Conservation (phyloP, 2,797 vertebrate genomes). For the Kryptolebias ocellatus region DNA sequence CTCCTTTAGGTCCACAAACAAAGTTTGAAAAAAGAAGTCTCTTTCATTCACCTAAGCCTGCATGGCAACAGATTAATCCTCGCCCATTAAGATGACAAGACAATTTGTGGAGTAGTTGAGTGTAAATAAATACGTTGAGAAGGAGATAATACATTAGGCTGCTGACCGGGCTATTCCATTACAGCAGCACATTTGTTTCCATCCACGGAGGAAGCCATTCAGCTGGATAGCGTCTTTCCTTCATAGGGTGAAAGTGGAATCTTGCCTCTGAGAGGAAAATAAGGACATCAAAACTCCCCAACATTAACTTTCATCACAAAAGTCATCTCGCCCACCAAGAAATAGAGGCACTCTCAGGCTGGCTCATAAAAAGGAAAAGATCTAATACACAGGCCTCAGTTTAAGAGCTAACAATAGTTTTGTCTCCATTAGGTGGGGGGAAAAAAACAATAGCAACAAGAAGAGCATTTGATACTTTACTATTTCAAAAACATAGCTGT, state of each 20-base stretch:
- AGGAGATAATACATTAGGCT: constrained; percentile 87
- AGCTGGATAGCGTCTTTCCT: constrained; percentile 69
- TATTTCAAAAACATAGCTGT: constrained; percentile 61
- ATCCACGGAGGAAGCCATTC: constrained; percentile 76
- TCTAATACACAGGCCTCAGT: constrained; percentile 78
- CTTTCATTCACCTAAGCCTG: constrained; percentile 79
- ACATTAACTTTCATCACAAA: constrained; percentile 87
- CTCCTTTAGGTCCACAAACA: constrained; percentile 66
- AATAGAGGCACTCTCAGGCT: constrained; percentile 63
- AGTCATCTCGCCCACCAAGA: constrained; percentile 75
- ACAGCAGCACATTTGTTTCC: constrained; percentile 85
- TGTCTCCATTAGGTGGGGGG: constrained; percentile 80
- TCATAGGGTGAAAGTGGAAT: constrained; percentile 78
- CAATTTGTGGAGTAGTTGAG: constrained; percentile 87
- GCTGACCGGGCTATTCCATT: constrained; percentile 83
- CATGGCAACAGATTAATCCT: constrained; percentile 85
- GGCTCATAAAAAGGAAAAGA: constrained; percentile 77
- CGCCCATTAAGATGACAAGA: constrained; percentile 85
- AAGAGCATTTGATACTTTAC: constrained; percentile 65
- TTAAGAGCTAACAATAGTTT: constrained; percentile 83
- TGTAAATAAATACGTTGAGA: constrained; percentile 87
- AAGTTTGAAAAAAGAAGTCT: constrained; percentile 79
- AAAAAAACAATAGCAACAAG: constrained; percentile 71
- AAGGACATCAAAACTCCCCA: constrained; percentile 75
- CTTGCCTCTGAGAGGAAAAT: constrained; percentile 75